phyloP scores from a whole-genome alignment of 2,797 vertebrate species.

The Sciurus vulgaris region DNA sequence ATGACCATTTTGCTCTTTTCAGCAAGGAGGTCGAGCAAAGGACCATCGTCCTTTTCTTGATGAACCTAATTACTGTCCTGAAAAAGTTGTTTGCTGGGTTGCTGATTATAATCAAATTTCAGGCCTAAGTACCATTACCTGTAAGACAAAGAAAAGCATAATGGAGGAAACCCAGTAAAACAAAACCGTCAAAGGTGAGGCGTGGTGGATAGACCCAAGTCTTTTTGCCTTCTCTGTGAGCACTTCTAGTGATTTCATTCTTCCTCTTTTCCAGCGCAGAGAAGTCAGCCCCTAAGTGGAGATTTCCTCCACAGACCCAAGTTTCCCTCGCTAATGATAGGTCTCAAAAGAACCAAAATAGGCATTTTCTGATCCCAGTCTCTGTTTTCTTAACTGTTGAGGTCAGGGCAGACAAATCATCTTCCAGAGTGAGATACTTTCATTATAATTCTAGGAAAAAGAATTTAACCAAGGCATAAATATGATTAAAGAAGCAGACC shows the following conservation, averaged over 20 bases:
- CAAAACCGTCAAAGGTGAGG: neutral
- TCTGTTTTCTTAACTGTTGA: neutral
- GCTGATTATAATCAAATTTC: too few relatives aligned
- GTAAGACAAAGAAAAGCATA: neutral
- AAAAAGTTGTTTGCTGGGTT: too few relatives aligned
- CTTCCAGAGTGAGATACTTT: neutral
- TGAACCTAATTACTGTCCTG: neutral
- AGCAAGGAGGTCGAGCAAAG: neutral
- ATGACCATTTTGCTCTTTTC: neutral
- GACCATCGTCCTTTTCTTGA: neutral
- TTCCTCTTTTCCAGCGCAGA: neutral
- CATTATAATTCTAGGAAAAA: neutral
- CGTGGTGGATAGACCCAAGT: neutral
- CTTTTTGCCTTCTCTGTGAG: neutral
- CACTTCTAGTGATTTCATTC: neutral
- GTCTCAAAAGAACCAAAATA: neutral
- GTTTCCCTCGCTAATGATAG: neutral
- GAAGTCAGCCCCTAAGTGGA: neutral
- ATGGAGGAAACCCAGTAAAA: neutral
- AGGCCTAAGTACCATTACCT: neutral
- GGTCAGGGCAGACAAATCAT: neutral
- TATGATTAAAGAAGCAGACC: neutral
- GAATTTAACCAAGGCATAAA: neutral
- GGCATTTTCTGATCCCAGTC: neutral
- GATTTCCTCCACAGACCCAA: neutral